Percentiles rank a stretch among this genome's conserved stretches.
phyloP scores from a whole-genome alignment of 2,797 vertebrate species.

The Ctenochaetus hawaiiensis region DNA sequence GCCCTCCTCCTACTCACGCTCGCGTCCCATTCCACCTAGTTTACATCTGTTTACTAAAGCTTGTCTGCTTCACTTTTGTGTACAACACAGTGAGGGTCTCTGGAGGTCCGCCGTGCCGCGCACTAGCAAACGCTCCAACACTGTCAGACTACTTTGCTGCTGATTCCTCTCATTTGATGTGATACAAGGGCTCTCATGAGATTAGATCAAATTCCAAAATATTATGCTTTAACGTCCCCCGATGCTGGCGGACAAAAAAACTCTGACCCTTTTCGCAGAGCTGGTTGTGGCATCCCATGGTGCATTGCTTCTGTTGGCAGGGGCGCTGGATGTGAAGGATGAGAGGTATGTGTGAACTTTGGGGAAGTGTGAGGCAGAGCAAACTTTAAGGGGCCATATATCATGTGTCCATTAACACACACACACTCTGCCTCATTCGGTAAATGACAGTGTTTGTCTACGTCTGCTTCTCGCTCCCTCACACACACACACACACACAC shows the following conservation, averaged over 20 bases:
- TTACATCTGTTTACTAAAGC: slow-evolving; percentile 75
- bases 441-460: slow-evolving; percentile 76
- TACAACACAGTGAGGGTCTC: slow-evolving; percentile 53
- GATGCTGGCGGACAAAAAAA: slow-evolving; percentile 11
- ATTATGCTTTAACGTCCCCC: slow-evolving; percentile 10
- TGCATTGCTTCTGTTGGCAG: slow-evolving; percentile 27
- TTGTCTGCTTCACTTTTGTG: slow-evolving; percentile 59
- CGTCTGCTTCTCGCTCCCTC: slow-evolving; percentile 33
- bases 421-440: slow-evolving; percentile 47
- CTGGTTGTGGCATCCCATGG: slow-evolving; percentile 17
- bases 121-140: slow-evolving; percentile 11
- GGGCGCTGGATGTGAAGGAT: slow-evolving; percentile 31
- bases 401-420: slow-evolving; percentile 69
- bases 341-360: slow-evolving; percentile 56
- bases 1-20: slow-evolving; percentile 43
- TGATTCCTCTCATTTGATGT: slow-evolving; percentile 24
- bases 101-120: slow-evolving; percentile 42
- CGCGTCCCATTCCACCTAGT: slow-evolving; percentile 54
- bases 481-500: slow-evolving; percentile 19
- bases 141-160: slow-evolving; percentile 23
- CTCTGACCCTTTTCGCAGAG: slow-evolving; percentile 13
- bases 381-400: slow-evolving; percentile 65
- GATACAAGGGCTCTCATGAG: slow-evolving; percentile 42
- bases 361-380: slow-evolving; percentile 42
- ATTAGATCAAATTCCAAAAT: slow-evolving; percentile 34